Evolutionary conservation across 2,113 vertebrate species (phyloP), one percentile per base, ranked within the genome.

Genomic region (Tupaia chinensis): DNA sequence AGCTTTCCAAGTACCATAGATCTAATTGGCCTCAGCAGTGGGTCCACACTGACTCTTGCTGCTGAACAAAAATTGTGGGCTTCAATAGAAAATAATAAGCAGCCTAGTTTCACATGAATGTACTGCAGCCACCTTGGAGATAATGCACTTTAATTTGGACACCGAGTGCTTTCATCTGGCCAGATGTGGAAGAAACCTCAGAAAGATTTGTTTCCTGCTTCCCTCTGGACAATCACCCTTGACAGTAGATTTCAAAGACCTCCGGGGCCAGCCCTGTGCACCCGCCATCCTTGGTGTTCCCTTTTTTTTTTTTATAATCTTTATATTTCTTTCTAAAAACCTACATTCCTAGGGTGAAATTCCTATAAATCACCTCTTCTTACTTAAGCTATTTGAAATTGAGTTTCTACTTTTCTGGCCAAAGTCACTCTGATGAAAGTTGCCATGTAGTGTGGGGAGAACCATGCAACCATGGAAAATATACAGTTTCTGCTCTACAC

Each of bases 1-100:
- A 54, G 85, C 94, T 96, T 97, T 96, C 85, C 23, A 95, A 91
- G 94, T 82, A 81, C 89, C 94, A 65, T 89, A 92, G 96, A 96
- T 97, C 92, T 98, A 97, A 97, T 96, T 98, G 97, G 97, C 96
- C 95, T 96, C 97, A 97, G 95, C 87, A 82, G 97, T 95, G 84
- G 87, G 94, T 92, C 95, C 81, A n/a, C 15, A 29, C 95, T 90
- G 97, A 97, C 84, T 97, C 92, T 97, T 94, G 84, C 89, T 87
- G 94, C 95, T 98, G 97, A 97, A 95, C 93, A 93, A 34, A 97
- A 96, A 94, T 96, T 27, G 17, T 93, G 91, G 92, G 87, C 88
- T 98, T 97, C 97, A 86, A 9, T 95, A 89, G 87, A 91, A 97
- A 96, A 96, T 96, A 96, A 94, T 80, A 95, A 97, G 96, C 92